These are phyloP conservation scores for Tangara arthus DNA, from an alignment of 2,797 vertebrate species.

Conservation along the genomic window DNA sequence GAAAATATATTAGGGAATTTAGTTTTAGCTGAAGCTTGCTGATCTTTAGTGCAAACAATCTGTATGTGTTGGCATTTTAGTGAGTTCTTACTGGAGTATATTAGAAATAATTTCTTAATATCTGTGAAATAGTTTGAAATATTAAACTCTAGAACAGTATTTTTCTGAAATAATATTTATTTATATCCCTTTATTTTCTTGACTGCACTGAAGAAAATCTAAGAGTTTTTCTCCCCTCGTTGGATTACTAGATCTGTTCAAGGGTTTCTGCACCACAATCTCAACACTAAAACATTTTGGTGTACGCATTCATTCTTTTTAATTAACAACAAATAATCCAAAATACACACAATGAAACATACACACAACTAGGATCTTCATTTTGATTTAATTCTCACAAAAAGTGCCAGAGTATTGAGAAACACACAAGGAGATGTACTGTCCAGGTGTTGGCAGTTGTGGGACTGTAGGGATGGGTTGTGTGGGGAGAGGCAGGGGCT, in stretches of 20 bases:
- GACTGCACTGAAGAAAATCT: neutral
- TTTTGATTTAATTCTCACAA: neutral
- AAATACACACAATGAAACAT: neutral
- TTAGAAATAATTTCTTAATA: neutral
- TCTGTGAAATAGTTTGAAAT: neutral
- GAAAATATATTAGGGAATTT: neutral
- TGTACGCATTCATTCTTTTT: neutral
- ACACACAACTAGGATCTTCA: neutral
- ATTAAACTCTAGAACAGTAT: neutral
- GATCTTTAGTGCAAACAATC: neutral
- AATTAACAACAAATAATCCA: neutral
- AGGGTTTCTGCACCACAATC: neutral
- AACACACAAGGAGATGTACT: neutral
- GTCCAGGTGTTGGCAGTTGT: neutral
- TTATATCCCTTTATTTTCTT: neutral
- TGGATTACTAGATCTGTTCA: neutral
- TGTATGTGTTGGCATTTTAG: neutral
- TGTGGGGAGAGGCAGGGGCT: neutral
- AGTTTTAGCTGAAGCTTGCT: neutral
- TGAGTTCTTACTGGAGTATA: neutral
- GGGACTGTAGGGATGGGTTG: neutral
- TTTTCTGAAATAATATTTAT: neutral
- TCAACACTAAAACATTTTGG: neutral
- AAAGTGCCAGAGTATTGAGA: neutral
- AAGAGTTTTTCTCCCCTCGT: neutral